Conservation (phyloP, 2,888 invertebrate genomes). For the Stramonita haemastoma region DNA sequence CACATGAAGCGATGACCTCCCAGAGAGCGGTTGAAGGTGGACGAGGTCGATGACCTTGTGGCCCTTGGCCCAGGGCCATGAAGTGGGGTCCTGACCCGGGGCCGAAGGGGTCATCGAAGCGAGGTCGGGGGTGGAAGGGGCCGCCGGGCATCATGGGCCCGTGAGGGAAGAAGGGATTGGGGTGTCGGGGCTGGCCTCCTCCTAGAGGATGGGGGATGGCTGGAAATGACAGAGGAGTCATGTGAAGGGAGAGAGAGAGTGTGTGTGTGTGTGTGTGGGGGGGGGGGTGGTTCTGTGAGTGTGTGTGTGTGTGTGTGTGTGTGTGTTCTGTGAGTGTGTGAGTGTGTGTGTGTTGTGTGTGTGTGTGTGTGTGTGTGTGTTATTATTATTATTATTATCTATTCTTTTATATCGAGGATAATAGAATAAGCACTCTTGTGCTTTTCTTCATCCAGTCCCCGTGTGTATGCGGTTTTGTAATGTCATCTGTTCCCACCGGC, state of each 20-base stretch:
- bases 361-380: too few species aligned
- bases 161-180: conserved; percentile 8
- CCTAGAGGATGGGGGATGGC: conserved; percentile 37
- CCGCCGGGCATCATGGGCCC: background rate
- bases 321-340: too few species aligned
- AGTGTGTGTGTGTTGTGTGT: too few species aligned
- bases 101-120: conserved; percentile 28
- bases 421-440: too few species aligned
- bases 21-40: background rate
- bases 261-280: too few species aligned
- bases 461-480: too few species aligned
- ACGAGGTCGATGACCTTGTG: background rate
- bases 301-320: too few species aligned
- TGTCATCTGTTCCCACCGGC: too few species aligned
- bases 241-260: background rate
- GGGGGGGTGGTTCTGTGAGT: too few species aligned
- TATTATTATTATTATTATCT: too few species aligned
- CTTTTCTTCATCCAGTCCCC: too few species aligned
- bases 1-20: conserved; percentile 5
- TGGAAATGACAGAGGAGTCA: background rate
- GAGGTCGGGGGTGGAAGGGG: conserved; percentile 24
- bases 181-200: background rate
- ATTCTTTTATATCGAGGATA: too few species aligned
- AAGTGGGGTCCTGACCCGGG: background rate
- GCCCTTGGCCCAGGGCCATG: background rate